Evolutionary conservation across 2,113 vertebrate species (phyloP), one percentile per base, ranked within the genome.

Genomic region (Ailuropoda melanoleuca): DNA sequence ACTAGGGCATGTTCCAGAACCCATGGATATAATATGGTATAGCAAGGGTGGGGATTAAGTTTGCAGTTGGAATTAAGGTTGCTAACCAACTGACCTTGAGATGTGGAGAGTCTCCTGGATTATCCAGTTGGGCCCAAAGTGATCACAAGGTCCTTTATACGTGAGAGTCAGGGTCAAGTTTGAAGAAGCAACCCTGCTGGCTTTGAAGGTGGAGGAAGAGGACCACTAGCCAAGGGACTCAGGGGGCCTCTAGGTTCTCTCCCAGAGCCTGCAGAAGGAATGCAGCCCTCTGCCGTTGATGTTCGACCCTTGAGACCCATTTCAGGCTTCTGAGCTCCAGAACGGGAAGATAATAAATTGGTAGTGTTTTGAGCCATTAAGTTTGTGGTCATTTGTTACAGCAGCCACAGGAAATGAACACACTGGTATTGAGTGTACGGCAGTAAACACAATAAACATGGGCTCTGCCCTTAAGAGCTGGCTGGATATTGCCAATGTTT

Each of bases 211-310:
- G 37, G 62, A 66, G 39, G 70, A 85, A 81, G 58, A 14, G 9
- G 4, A 4, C 21, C 8, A 0, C 1, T 2, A 55, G n/a, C 18
- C 50, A 1, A 23, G 62, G 31, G 14, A 11, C 7, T 55, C 12
- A 4, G 62, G 46, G 19, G 10, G 46, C 43, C 21, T 39, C 55
- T 19, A 8, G 80, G 29, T 18, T 58, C 23, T n/a, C 43, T 80
- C 74, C 17, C 17, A 37, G 58, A 74, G 88, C 31, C 39, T 72
- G 58, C 39, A 81, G 64, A 77, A 74, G 8, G 43, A 82, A 8
- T 3, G 1, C 1, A 18, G 50, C 19, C 31, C 50, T 50, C 43
- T 14, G 0, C 46, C 24, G 66, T 64, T 10, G 18, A 19, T 37
- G 3, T 50, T 31, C 48, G 18, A 29, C 62, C 43, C 53, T 14